phyloP scores from a whole-genome alignment of 2,888 invertebrate genomes.

The Sphinx pinastri region DNA sequence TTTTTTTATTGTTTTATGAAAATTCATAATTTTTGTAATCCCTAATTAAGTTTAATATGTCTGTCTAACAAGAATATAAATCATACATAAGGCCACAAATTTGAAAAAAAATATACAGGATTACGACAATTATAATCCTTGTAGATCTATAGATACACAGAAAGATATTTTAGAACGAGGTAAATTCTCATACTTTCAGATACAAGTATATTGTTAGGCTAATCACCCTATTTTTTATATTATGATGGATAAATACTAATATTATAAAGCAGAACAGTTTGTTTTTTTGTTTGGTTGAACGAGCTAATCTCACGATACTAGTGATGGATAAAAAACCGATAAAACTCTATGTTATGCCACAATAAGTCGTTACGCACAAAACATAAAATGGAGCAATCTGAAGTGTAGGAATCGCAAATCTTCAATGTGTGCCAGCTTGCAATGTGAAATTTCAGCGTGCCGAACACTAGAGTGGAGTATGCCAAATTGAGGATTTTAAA shows the following conservation, averaged over 20 bases:
- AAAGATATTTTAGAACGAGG: neutral
- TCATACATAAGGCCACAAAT: neutral
- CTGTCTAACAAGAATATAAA: neutral
- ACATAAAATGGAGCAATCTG: neutral
- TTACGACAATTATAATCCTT: neutral
- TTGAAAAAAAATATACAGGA: too few relatives aligned
- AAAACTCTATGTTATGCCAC: too few relatives aligned
- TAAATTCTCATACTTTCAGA: too few relatives aligned
- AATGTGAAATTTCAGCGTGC: constrained; percentile 1
- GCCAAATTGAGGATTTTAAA: constrained; percentile 13
- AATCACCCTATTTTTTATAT: too few relatives aligned
- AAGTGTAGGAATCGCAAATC: neutral
- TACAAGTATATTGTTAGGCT: too few relatives aligned
- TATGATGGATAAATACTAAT: too few relatives aligned
- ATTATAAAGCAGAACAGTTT: too few relatives aligned
- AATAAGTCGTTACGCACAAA: too few relatives aligned
- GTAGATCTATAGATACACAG: neutral
- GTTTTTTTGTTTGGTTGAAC: too few relatives aligned
- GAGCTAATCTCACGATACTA: too few relatives aligned
- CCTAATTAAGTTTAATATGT: neutral
- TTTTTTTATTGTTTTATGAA: too few relatives aligned
- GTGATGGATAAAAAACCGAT: too few relatives aligned
- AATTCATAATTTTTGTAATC: neutral
- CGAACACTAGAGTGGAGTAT: neutral
- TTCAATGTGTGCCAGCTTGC: neutral